phyloP scores from a whole-genome alignment of 2,888 invertebrate species.

The Parnassius glacialis region DNA sequence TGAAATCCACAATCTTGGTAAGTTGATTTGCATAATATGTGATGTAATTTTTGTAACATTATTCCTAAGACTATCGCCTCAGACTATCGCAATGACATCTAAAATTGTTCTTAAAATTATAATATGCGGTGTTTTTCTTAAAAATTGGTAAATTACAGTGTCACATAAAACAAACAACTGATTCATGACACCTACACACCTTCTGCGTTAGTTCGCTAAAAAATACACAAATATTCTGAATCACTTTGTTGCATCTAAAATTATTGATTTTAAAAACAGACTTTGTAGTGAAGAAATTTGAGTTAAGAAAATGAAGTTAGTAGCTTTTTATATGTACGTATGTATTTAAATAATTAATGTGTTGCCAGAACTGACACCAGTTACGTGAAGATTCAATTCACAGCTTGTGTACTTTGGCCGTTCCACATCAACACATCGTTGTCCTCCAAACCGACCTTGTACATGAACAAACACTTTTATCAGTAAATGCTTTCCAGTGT shows the following conservation, averaged over 20 bases:
- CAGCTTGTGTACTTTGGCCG: constrained; percentile 29
- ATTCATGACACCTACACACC: constrained; percentile 13
- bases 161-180: constrained; percentile 15
- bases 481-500: constrained; percentile 30
- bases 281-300: no score
- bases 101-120: constrained; percentile 26
- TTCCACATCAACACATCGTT: constrained; percentile 31
- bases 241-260: no score
- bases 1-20: constrained; percentile 39
- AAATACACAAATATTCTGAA: background rate
- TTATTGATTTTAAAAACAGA: no score
- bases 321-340: no score
- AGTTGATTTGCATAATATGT: constrained; percentile 48
- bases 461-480: constrained; percentile 39
- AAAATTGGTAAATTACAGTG: constrained; percentile 15
- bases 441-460: constrained; percentile 42
- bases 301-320: no score
- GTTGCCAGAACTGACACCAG: no score
- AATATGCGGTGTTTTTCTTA: no score
- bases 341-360: no score
- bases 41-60: constrained; percentile 41
- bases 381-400: constrained; percentile 21
- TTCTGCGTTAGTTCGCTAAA: background rate
- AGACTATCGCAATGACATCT: constrained; percentile 28
- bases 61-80: constrained; percentile 27